Base-by-base conservation (phyloP, 1,140 invertebrate species). In the Diorhabda sublineata region DNA sequence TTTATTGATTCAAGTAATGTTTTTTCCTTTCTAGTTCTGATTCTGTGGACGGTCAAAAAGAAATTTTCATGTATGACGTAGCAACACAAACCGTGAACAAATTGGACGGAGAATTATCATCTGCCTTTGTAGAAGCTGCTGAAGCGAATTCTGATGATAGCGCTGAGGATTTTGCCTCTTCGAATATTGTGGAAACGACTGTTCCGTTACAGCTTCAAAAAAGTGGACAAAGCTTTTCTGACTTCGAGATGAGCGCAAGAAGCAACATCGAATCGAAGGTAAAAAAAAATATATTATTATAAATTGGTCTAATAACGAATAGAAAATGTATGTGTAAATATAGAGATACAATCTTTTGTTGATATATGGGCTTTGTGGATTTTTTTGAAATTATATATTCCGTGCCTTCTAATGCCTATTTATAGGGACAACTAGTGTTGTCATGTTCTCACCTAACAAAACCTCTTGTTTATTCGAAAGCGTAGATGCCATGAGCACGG, bases 21-120 rank as follows among this genome's bases (percentile, higher is more conserved):
- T 26, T 26, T 26, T 26, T 26, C 26, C 26, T 26, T 79, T 82
- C 70, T 82, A 88, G 87, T 74, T 83, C 84, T 66, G 82, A 81
- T 58, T 52, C 61, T 6, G 72, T 75, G 58, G 71, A 84, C 41
- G 83, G 84, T 8, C 87, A 88, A 58, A 89, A 90, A 78, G 91
- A 93, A 83, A 93, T 94, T 70, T 94, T 88, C 80, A 93, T 94
- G 92, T 93, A 92, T 77, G 92, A 94, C 75, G 86, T 92, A 6
- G 80, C 83, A 58, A 88, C 88, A 0, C 80, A 77, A 74, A 87
- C 83, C 44, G 89, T 93, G 2, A 92, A 86, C 79, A 91, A 89
- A 81, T 80, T 93, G 42, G 75, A 74, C 64, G 92, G 92, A 2
- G 91, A 93, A 76, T 82, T 94, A 41, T 93, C 91, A 1, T 87